Evolutionary conservation across 2,888 invertebrate species (phyloP), one percentile per base, ranked within the genome.

Genomic region (Cantharis lateralis): DNA sequence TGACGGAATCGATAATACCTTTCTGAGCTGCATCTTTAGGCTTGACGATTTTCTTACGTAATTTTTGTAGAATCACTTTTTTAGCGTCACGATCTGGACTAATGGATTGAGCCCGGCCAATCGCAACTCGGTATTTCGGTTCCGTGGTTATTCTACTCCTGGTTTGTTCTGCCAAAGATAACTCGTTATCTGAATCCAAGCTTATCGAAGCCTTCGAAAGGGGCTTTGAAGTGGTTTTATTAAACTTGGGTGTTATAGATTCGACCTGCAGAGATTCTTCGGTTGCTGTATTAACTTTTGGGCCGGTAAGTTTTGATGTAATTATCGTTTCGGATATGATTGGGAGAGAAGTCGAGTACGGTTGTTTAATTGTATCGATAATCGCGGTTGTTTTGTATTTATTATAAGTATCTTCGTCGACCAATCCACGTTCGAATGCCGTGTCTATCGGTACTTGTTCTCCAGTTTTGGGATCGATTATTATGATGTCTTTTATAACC

Each of bases 381-480:
- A 84, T 81, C 61, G 83, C 82, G 78, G 90, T 90, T 68, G 89
- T 89, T 81, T 91, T 90, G 79, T 91, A 89, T 82, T 89, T 90
- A 80, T 89, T 88, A 77, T 89, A 90, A 10, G 91, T 91, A 77
- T 89, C 84, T 73, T 89, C 84, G 84, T 91, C 93, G 75, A 96
- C 93, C 77, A 94, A 87, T 9, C 95, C 96, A 78, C 93, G 90
- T 85, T 94, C 92, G 81, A 95, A 92, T 3, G 97, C 97, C 71
- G 95, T 93, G 87, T 95, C 94, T 82, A 95, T 91, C 1, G 95
- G 94, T 81, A 96, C 90, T 84, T 93, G 92, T 85, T 95, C 93
- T 3, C 95, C 96, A 0, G 95, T 94, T 82, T 91, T 92, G 0
- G 97, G 96, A 87, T 97, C 96, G 74, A 92, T 89, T 13, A 94